A percentile compares a stretch with the other conserved stretches of the same genome.
Conservation (phyloP, 2,113 vertebrate genomes). For the Zapornia atra region DNA sequence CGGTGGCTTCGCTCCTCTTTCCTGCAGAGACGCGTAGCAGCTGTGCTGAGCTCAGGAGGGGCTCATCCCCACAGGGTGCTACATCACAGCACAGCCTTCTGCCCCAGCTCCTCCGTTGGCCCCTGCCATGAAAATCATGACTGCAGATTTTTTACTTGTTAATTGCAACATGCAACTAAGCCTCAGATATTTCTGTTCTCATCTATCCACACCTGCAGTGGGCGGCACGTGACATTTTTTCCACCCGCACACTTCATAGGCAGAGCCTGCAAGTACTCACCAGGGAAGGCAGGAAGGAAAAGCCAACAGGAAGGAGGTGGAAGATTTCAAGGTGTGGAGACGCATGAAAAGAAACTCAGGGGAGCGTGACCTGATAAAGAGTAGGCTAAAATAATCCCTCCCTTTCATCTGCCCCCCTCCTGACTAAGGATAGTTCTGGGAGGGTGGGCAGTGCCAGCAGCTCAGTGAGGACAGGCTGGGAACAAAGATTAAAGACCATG, state of each 20-base stretch:
- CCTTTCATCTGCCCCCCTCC: background rate
- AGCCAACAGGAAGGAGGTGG: conserved; percentile 54
- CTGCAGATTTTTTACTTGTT: background rate
- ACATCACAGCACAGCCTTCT: accelerated
- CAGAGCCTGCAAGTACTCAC: background rate
- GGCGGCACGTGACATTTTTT: background rate
- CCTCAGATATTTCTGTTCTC: background rate
- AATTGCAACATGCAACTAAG: background rate
- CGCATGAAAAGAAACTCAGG: background rate
- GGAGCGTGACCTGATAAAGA: background rate
- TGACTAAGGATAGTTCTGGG: background rate
- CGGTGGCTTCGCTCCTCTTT: accelerated
- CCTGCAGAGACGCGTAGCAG: accelerated
- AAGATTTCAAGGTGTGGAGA: conserved; percentile 19
- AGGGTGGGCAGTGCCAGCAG: background rate
- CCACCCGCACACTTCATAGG: background rate
- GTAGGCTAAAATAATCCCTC: background rate
- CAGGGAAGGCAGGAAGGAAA: conserved; percentile 55
- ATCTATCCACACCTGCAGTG: background rate
- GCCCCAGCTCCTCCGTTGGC: background rate
- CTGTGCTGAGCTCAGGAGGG: background rate
- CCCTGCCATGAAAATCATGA: background rate
- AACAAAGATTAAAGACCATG: background rate
- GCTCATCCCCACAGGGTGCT: accelerated
- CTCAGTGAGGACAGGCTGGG: background rate